Evolutionary conservation across 2,113 vertebrate species (phyloP).

Genomic region (Brachionichthys hirsutus): DNA sequence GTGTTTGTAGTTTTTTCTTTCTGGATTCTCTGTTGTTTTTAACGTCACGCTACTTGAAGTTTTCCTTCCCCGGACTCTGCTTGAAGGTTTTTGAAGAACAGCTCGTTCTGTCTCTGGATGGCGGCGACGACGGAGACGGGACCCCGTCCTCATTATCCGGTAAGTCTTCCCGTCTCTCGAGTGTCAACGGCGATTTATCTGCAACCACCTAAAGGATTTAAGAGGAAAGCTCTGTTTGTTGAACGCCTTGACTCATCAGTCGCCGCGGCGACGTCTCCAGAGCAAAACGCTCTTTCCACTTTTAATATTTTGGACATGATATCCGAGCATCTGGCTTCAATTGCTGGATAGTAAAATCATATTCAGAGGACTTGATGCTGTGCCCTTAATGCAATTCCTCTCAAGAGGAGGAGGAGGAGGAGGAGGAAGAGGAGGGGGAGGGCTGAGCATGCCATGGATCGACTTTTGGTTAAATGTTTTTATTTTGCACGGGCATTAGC

Average conservation of each 20-base stretch:
- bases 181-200: background rate
- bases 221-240: constrained; percentile 2
- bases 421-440: background rate
- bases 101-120: constrained; percentile 62
- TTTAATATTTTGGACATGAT: constrained; percentile 27
- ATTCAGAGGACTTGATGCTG: constrained; percentile 23
- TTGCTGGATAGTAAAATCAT: constrained; percentile 26
- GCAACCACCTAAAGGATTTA: background rate
- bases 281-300: constrained; percentile 22
- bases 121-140: constrained; percentile 43
- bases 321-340: constrained; percentile 33
- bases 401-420: background rate
- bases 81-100: constrained; percentile 65
- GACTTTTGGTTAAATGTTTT: constrained; percentile 26
- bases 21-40: constrained; percentile 13
- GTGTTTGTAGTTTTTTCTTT: constrained; percentile 9
- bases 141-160: constrained; percentile 38
- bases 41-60: background rate
- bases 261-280: background rate
- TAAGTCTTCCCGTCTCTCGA: constrained; percentile 27
- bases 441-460: constrained; percentile 3
- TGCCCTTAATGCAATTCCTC: constrained; percentile 4
- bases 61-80: constrained; percentile 6
- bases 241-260: background rate
- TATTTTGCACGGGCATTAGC: constrained; percentile 46